phyloP scores from a whole-genome alignment of 2,888 invertebrate species.

The Ditylenchus weischeri region DNA sequence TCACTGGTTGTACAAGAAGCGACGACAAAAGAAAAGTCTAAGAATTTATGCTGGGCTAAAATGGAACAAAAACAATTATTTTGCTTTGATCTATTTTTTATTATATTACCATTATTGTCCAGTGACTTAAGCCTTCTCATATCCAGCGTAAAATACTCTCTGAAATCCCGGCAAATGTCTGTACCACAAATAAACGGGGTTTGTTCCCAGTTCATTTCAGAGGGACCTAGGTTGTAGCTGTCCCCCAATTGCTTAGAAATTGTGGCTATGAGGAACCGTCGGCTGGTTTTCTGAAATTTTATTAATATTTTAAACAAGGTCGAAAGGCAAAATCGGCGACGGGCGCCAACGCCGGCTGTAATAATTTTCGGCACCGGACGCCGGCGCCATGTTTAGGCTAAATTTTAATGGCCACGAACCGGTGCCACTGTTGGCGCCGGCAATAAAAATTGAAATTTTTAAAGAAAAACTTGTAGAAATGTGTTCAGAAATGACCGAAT shows the following conservation, averaged over 20 bases:
- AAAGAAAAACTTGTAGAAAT: no score
- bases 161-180: slow-evolving; percentile 12
- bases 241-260: background rate
- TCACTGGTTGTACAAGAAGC: slow-evolving; percentile 8
- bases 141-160: slow-evolving; percentile 3
- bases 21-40: slow-evolving; percentile 11
- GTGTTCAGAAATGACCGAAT: no score
- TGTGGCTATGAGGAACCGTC: slow-evolving; percentile 17
- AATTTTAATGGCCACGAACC: no score
- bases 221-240: slow-evolving; percentile 14
- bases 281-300: slow-evolving; percentile 4
- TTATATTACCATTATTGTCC: background rate
- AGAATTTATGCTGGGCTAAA: slow-evolving; percentile 12
- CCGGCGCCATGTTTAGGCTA: no score
- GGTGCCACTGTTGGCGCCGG: no score
- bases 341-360: no score
- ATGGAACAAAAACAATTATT: background rate
- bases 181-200: slow-evolving; percentile 18
- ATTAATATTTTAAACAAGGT: no score
- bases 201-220: slow-evolving; percentile 15
- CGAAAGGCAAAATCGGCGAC: no score
- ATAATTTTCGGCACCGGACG: no score
- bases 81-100: background rate
- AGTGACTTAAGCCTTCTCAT: slow-evolving; percentile 13
- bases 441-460: no score